Conservation (phyloP, 2,797 vertebrate genomes). For the Esox lucius region DNA sequence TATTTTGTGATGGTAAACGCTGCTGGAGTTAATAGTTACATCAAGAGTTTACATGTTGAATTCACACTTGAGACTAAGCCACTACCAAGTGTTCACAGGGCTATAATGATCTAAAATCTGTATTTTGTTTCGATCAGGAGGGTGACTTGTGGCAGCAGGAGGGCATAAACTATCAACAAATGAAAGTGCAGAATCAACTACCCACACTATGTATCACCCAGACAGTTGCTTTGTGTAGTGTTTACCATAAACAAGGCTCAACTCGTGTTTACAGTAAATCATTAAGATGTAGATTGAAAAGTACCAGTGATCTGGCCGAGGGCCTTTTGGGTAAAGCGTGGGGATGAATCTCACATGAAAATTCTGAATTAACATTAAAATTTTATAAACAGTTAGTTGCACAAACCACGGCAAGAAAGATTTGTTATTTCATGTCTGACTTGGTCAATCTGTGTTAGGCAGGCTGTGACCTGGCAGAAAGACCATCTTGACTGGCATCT, state of each 20-base stretch:
- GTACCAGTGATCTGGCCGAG: background rate
- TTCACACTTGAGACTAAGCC: background rate
- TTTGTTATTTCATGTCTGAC: background rate
- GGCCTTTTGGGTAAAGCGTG: background rate
- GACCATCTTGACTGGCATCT: background rate
- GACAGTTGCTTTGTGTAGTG: background rate
- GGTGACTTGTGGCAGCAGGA: too few species aligned
- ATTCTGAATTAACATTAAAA: background rate
- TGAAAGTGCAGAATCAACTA: too few species aligned
- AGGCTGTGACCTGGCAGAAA: background rate
- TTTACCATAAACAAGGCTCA: background rate
- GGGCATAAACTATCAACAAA: too few species aligned
- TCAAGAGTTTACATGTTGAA: background rate
- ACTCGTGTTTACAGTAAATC: background rate
- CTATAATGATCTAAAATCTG: background rate
- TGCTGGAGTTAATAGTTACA: background rate
- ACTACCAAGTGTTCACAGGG: background rate
- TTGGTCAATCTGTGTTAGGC: background rate
- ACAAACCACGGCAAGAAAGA: slow-evolving; percentile 9
- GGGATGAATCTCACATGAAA: background rate
- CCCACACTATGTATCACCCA: too few species aligned
- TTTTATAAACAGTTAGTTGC: slow-evolving; percentile 7
- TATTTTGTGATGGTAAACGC: background rate
- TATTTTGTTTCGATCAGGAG: background rate
- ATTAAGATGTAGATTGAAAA: too few species aligned